These are phyloP conservation scores for Notothenia coriiceps DNA, from an alignment of 2,113 vertebrate genomes.

Conservation along the genomic window DNA sequence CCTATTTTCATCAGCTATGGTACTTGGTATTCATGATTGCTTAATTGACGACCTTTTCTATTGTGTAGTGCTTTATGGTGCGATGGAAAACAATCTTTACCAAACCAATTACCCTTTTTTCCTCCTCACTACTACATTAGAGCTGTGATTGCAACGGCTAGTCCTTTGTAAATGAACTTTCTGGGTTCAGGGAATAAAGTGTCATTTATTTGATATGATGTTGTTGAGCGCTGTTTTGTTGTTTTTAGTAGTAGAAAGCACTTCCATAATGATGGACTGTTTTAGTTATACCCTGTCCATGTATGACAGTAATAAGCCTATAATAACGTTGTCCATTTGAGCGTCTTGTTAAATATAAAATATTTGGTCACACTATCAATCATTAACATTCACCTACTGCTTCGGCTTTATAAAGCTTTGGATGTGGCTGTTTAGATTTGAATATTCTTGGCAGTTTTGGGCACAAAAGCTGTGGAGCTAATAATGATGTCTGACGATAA, in stretches of 20 bases:
- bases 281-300: slow-evolving; percentile 90
- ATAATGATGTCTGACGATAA: slow-evolving; percentile 17
- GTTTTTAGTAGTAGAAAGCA: slow-evolving; percentile 75
- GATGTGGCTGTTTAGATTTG: slow-evolving; percentile 38
- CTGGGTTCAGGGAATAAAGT: slow-evolving; percentile 98
- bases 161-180: slow-evolving; percentile 99
- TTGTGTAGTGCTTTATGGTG: slow-evolving; percentile 99
- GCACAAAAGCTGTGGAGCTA: slow-evolving; percentile 7
- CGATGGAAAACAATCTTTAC: slow-evolving; percentile 99
- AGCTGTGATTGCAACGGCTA: slow-evolving; percentile 99
- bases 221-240: slow-evolving; percentile 93
- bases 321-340: slow-evolving; percentile 89
- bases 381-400: slow-evolving; percentile 86
- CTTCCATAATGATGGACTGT: slow-evolving; percentile 91
- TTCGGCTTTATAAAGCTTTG: slow-evolving; percentile 40
- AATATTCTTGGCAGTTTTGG: slow-evolving; percentile 37
- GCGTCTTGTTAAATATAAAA: slow-evolving; percentile 93
- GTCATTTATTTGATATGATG: slow-evolving; percentile 97
- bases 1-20: slow-evolving; percentile 99
- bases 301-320: slow-evolving; percentile 94
- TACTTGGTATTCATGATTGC: slow-evolving; percentile 99
- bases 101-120: slow-evolving; percentile 99
- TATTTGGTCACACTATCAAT: slow-evolving; percentile 98
- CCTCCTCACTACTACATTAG: slow-evolving; percentile 96
- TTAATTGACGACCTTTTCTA: slow-evolving; percentile 99